These are phyloP conservation scores for Digitonthophagus gazella DNA, from an alignment of 2,888 invertebrate genomes.

Conservation along the genomic window DNA sequence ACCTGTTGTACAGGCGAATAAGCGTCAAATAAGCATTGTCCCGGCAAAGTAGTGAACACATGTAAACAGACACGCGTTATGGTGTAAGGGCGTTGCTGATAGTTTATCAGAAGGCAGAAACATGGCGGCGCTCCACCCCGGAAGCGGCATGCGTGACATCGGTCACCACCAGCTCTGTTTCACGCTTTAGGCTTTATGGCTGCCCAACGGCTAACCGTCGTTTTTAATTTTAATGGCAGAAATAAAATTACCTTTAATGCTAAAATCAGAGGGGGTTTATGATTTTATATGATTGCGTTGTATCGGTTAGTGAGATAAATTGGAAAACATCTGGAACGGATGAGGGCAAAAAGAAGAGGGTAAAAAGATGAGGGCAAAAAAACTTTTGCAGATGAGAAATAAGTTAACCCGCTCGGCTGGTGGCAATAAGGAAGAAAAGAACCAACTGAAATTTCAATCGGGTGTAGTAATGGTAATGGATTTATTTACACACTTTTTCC, in stretches of 20 bases:
- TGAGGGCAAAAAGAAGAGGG: no score
- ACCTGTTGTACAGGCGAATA: constrained; percentile 22
- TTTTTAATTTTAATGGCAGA: no score
- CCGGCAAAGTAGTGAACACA: constrained; percentile 26
- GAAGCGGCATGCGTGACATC: constrained; percentile 44
- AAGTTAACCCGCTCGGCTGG: neutral
- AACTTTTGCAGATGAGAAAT: constrained; percentile 1
- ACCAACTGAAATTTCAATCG: constrained; percentile 29
- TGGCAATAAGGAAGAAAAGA: neutral
- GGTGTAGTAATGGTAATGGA: constrained; percentile 31
- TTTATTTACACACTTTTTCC: constrained; percentile 36
- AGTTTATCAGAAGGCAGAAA: constrained; percentile 44
- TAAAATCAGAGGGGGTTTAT: no score
- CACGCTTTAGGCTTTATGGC: neutral
- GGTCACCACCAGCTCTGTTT: constrained; percentile 24
- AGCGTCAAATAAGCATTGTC: constrained; percentile 24
- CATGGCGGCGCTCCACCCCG: constrained; percentile 49
- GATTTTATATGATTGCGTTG: no score
- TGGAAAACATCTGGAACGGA: no score
- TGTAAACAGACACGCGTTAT: constrained; percentile 31
- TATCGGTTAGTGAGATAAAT: no score
- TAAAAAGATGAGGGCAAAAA: neutral
- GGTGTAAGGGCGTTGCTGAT: constrained; percentile 46
- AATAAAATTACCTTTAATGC: no score
- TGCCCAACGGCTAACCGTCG: neutral